Evolutionary conservation across 2,797 vertebrate genomes (phyloP), one percentile per base, ranked within the genome.

Genomic region (Gouania willdenowi): DNA sequence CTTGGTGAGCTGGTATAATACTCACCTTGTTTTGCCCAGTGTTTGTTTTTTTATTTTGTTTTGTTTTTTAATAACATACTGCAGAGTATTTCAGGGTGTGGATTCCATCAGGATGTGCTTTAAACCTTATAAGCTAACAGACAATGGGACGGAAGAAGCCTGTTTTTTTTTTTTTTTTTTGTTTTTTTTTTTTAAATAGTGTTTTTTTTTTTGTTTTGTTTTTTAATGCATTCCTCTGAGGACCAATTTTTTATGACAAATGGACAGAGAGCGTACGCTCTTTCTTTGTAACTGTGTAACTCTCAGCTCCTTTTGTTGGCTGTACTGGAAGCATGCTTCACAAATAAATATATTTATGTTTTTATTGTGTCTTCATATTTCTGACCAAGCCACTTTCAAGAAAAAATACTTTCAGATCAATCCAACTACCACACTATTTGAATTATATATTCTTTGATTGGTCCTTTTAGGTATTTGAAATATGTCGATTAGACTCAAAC

Each of bases 321-420:
- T 75, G 61, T 75, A 59, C 55, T 71, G 67, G 48, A 65, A 34
- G 75, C 71, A 78, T 82, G 79, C 67, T 76, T 80, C 19, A 55
- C 46, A 66, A 79, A 79, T 77, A 85, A 79, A 82, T 73, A 68
- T 81, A 81, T 81, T 76, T 83, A 73, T 85, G 61, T 78, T 82
- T 82, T 20, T 68, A 51, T 41, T 58, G 47, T 43, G 54, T 66
- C 34, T 70, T 25, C 3, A 2, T 24, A 25, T 31, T 32, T 47
- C 36, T 29, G 0, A 17, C 38, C 1, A 5, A 1, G 2, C 13
- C 1, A 32, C 9, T 25, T 3, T 19, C 4, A 9, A n/a, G n/a
- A 23, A 18, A 11, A 24, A 13, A 3, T 14, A n/a, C n/a, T n/a
- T n/a, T n/a, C n/a, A n/a, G n/a, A n/a, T n/a, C n/a, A n/a, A n/a